Percentiles rank a stretch among this genome's conserved stretches.
Conservation (phyloP, 1,140 invertebrate species). For the Halyomorpha halys region DNA sequence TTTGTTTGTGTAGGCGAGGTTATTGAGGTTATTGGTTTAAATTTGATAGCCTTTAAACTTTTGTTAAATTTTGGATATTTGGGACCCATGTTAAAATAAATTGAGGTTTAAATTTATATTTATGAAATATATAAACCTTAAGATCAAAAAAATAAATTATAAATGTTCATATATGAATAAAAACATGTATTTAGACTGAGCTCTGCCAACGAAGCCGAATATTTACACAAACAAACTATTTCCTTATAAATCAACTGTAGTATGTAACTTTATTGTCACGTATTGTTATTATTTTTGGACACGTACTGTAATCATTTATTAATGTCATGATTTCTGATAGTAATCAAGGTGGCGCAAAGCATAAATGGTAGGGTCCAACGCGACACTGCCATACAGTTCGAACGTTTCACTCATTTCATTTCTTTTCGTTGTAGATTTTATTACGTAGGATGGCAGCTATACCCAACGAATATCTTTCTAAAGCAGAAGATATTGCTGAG, state of each 20-base stretch:
- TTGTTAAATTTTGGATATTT: too few species aligned
- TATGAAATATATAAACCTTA: too few species aligned
- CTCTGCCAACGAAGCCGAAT: too few species aligned
- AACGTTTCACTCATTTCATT: neutral
- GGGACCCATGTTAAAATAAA: too few species aligned
- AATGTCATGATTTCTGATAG: neutral
- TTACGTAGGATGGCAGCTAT: constrained; percentile 4
- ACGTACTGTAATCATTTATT: neutral
- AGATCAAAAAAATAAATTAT: too few species aligned
- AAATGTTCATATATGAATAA: too few species aligned
- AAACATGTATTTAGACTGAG: too few species aligned
- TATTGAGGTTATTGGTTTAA: neutral
- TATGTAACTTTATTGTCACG: neutral
- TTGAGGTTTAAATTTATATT: too few species aligned
- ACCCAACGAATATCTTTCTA: constrained; percentile 29
- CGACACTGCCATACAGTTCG: constrained; percentile 10
- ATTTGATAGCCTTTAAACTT: too few species aligned
- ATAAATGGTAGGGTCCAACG: constrained; percentile 16
- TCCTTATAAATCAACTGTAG: too few species aligned
- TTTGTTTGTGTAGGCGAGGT: constrained; percentile 10
- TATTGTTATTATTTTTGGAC: neutral
- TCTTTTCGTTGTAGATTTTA: constrained; percentile 3
- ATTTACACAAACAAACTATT: too few species aligned
- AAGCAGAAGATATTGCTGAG: constrained; percentile 31
- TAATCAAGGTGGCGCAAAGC: constrained; percentile 10